Evolutionary conservation across 2,888 invertebrate genomes (phyloP), one percentile per base, ranked within the genome.

Genomic region (Peribatodes rhomboidaria): DNA sequence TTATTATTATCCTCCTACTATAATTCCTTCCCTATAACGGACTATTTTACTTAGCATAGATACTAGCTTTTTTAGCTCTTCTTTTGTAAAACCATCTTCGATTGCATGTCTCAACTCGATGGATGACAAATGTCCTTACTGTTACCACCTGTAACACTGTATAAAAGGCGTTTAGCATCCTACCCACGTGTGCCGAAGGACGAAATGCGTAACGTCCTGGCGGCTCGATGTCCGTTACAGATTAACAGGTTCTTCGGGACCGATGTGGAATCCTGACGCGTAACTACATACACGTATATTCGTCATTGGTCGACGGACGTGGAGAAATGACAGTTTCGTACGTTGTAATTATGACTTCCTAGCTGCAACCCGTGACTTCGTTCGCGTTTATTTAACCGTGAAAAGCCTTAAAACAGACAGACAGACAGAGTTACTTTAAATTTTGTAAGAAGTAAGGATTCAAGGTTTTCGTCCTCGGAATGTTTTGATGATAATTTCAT

Each of bases 181-280:
- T 71, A 77, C 73, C 79, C 86, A 86, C 85, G 85, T 80, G 75
- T 79, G 71, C 39, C 76, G 85, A 87, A 89, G 89, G 89, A 85
- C 88, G 81, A 74, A 71, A 76, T 72, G 77, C 83, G 78, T 82
- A 79, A 81, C 79, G 75, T 78, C 77, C 78, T 75, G 70, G 68
- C 75, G 71, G 47, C 56, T 57, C 58, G 58, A 60, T 58, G 68
- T 54, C 70, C 72, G 70, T 66, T 68, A 67, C 64, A 39, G 60
- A 58, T 54, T 57, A 56, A 65, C 65, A 54, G 50, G 50, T 58
- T 61, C 49, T 62, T 55, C 27, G 44, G 27, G 57, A 57, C 31
- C 37, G n/a, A 31, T 55, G 20, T 20, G 20, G 13, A n/a, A 47
- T 64, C 61, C 54, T 37, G 18, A 10, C 0, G 0, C 6, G 7